Evolutionary conservation across 2,888 invertebrate genomes (phyloP), one percentile per base, ranked within the genome.

Genomic region (Neoaliturus tenellus): DNA sequence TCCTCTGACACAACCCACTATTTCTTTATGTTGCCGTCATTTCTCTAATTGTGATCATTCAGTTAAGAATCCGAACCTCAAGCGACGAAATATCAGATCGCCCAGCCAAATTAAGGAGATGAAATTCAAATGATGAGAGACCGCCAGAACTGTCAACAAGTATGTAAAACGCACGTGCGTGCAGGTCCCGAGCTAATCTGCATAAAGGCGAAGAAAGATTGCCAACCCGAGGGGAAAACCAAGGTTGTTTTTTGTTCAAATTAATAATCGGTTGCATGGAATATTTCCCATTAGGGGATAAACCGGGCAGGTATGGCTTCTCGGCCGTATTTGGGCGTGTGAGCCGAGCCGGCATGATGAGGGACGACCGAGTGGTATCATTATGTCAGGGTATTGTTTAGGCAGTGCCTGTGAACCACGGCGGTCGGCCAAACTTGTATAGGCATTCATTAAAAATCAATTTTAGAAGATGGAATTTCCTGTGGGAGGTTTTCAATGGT

Each of bases 321-420:
- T 55, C 55, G 23, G 28, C 51, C 78, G 33, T 31, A 55, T 55
- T 78, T 78, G 78, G 78, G 55, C 55, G 78, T 35, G 78, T 20
- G 71, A 71, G 75, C 12, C 44, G 39, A 39, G 5, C 35, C 69
- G 14, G 28, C 48, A 75, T 75, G 48, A 75, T 75, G 44, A 44
- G 41, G 41, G 75, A 51, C 41, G 73, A 10, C 51, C 55, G 48
- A 35, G 55, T 48, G 28, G 55, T 78, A 78, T 78, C 78, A 78
- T 78, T 78, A 78, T 75, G 44, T 44, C 73, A 44, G 44, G 78
- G 55, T 55, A 78, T 78, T 78, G 78, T 78, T 55, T 78, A 35
- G 55, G n/a, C 55, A 78, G 33, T 78, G 55, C n/a, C 78, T 55
- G 78, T 51, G 78, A 55, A 55, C 73, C 51, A n/a, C n/a, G 51